phyloP scores from a whole-genome alignment of 2,797 vertebrate genomes.

The Okamejei kenojei region DNA sequence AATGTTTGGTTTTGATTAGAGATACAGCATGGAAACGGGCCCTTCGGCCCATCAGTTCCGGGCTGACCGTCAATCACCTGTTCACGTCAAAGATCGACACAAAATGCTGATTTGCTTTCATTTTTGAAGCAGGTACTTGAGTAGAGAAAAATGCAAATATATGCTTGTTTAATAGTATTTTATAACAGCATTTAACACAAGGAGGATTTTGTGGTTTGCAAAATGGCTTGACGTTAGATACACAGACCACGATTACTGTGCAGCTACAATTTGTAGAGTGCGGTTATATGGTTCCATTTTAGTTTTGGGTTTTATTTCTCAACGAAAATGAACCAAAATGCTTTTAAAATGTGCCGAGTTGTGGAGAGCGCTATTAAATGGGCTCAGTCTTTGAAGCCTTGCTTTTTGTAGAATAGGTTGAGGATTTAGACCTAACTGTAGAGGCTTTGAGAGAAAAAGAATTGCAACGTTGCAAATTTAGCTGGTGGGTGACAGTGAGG shows the following conservation, averaged over 20 bases:
- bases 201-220: not conserved
- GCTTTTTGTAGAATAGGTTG: too few relatives aligned
- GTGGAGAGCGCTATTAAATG: not conserved
- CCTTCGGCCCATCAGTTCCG: too few relatives aligned
- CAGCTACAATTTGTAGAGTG: not conserved
- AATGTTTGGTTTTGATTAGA: not conserved
- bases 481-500: too few relatives aligned
- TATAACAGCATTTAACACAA: not conserved
- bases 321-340: not conserved
- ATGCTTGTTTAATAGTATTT: not conserved
- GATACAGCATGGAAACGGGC: too few relatives aligned
- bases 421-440: too few relatives aligned
- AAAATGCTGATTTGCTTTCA: not conserved
- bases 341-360: not conserved
- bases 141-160: not conserved
- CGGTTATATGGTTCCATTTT: not conserved
- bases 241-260: not conserved
- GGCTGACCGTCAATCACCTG: too few relatives aligned
- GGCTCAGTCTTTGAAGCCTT: too few relatives aligned
- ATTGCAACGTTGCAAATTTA: too few relatives aligned
- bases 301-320: not conserved
- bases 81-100: too few relatives aligned
- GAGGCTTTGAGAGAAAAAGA: too few relatives aligned
- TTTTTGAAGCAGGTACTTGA: not conserved
- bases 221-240: not conserved